Evolutionary conservation across 1,140 invertebrate genomes (phyloP).

Genomic region (Diachasmimorpha longicaudata): DNA sequence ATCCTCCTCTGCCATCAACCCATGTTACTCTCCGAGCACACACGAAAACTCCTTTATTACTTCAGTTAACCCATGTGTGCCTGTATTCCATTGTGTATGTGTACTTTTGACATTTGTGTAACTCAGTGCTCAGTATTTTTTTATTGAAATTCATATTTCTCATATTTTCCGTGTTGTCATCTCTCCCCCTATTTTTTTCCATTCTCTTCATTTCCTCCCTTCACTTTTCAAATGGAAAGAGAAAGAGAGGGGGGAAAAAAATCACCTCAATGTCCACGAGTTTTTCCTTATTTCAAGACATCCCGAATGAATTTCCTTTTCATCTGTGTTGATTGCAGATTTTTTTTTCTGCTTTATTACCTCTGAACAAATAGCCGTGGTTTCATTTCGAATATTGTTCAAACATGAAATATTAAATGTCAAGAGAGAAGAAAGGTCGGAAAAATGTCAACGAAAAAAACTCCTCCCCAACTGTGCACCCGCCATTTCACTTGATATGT

Average conservation of each 20-base stretch:
- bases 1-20: conserved; percentile 32
- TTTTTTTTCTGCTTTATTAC: neutral
- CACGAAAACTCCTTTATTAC: conserved; percentile 5
- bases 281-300: neutral
- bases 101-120: conserved; percentile 15
- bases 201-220: neutral
- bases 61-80: neutral
- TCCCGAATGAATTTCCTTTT: neutral
- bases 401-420: conserved; percentile 14
- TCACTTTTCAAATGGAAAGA: neutral
- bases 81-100: neutral
- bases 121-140: neutral
- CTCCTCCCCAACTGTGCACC: neutral
- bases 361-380: neutral
- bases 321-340: neutral
- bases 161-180: conserved; percentile 4
- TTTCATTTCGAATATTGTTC: neutral
- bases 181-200: neutral
- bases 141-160: conserved; percentile 25
- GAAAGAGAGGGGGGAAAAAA: neutral
- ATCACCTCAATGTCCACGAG: neutral
- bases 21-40: neutral
- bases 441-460: neutral
- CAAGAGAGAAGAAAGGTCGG: neutral
- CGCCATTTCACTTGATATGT: neutral